These are phyloP conservation scores for Periphyllus acericola DNA, from an alignment of 2,888 invertebrate species.

Conservation along the genomic window DNA sequence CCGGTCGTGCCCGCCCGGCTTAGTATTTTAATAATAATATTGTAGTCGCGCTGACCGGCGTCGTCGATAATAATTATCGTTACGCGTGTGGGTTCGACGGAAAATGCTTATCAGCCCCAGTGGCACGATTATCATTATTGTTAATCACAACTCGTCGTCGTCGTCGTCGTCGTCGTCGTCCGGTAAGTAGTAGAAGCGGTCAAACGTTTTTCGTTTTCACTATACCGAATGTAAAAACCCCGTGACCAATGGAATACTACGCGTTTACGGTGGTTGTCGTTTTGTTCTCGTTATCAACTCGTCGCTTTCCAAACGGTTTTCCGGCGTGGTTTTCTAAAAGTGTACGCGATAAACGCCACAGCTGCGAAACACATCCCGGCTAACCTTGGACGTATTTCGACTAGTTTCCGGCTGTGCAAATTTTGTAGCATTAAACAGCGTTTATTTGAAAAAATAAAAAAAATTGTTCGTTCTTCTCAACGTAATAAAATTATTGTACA, in stretches of 20 bases:
- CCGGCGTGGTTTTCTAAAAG: neutral
- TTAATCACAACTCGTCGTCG: neutral
- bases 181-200: constrained; percentile 38
- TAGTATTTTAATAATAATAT: too few species aligned
- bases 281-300: too few species aligned
- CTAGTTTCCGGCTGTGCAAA: constrained; percentile 40
- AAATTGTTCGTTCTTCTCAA: neutral
- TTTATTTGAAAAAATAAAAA: neutral
- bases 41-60: constrained; percentile 58
- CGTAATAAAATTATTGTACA: neutral
- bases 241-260: too few species aligned
- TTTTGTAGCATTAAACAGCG: neutral
- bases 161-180: neutral
- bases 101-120: constrained; percentile 55
- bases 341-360: neutral
- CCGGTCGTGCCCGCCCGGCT: constrained; percentile 31
- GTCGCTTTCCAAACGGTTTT: neutral
- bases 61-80: constrained; percentile 33
- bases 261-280: too few species aligned
- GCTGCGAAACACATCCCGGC: constrained; percentile 2
- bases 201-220: too few species aligned
- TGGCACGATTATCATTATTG: constrained; percentile 25
- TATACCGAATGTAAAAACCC: too few species aligned
- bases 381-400: constrained; percentile 42
- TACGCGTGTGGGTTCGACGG: constrained; percentile 21